These are phyloP conservation scores for Takifugu rubripes DNA, from an alignment of 2,797 vertebrate genomes.

Conservation along the genomic window DNA sequence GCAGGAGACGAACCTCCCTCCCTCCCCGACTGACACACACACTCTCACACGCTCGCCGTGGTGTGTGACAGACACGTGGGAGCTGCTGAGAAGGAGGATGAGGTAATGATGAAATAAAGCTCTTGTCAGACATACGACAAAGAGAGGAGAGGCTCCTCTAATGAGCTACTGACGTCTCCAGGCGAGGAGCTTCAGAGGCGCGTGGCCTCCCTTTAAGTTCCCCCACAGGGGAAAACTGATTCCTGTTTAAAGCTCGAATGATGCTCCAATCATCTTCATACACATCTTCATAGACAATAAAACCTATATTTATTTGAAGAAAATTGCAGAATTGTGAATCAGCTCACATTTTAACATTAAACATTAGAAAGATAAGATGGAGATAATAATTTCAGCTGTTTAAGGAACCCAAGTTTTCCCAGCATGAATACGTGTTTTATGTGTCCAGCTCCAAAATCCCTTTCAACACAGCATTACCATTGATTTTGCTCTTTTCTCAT, in stretches of 20 bases:
- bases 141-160: conserved; percentile 35
- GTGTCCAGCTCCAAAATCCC: neutral
- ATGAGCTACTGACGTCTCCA: conserved; percentile 66
- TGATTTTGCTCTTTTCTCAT: conserved; percentile 59
- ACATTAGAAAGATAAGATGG: neutral
- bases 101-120: conserved; percentile 59
- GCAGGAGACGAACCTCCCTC: conserved; percentile 19
- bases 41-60: conserved; percentile 14
- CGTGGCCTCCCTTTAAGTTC: neutral
- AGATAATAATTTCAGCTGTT: neutral
- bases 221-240: too few relatives aligned
- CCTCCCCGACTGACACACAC: conserved; percentile 9
- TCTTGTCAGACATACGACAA: conserved; percentile 8
- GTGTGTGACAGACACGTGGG: conserved; percentile 35
- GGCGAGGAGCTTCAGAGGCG: conserved; percentile 20
- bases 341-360: too few relatives aligned
- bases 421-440: too few relatives aligned
- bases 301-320: too few relatives aligned
- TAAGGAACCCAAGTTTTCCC: too few relatives aligned
- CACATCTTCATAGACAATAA: too few relatives aligned
- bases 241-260: too few relatives aligned
- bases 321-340: too few relatives aligned
- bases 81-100: conserved; percentile 40
- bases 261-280: too few relatives aligned
- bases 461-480: conserved; percentile 40